Percentiles rank a stretch among this genome's conserved stretches.
phyloP scores from a whole-genome alignment of 2,888 invertebrate genomes.

The Creontiades dilutus region DNA sequence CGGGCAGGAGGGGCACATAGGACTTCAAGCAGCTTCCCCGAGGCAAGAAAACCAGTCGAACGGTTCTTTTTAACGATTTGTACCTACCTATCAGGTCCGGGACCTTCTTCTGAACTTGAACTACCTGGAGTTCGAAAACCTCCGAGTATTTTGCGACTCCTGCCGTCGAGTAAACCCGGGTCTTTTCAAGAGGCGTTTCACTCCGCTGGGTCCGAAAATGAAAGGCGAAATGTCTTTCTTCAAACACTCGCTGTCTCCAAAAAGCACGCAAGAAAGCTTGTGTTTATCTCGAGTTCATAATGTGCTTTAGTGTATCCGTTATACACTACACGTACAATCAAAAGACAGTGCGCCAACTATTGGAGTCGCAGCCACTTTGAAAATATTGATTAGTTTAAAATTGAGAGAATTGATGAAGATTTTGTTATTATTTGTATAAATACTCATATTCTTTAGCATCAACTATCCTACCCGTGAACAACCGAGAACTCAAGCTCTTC shows the following conservation, averaged over 20 bases:
- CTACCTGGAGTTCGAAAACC: constrained; percentile 4
- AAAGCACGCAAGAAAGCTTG: neutral
- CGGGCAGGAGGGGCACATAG: neutral
- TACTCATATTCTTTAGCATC: no score
- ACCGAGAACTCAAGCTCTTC: no score
- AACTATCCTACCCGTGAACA: no score
- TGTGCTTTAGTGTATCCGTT: no score
- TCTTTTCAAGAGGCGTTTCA: neutral
- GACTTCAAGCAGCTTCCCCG: neutral
- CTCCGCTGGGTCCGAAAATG: constrained; percentile 7
- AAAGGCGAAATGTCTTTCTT: neutral
- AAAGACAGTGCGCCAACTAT: no score
- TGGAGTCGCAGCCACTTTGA: no score
- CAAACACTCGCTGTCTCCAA: neutral
- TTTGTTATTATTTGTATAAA: no score
- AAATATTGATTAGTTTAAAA: no score
- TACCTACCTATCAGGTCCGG: neutral
- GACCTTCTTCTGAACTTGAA: constrained; percentile 46
- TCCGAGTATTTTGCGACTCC: neutral
- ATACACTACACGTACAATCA: no score
- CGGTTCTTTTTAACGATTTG: constrained; percentile 54
- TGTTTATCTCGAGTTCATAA: no score
- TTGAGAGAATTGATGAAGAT: no score
- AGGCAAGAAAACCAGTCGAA: constrained; percentile 57
- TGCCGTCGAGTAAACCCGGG: neutral